Evolutionary conservation across 2,888 invertebrate genomes (phyloP).

Genomic region (Chymomyza procnemis): DNA sequence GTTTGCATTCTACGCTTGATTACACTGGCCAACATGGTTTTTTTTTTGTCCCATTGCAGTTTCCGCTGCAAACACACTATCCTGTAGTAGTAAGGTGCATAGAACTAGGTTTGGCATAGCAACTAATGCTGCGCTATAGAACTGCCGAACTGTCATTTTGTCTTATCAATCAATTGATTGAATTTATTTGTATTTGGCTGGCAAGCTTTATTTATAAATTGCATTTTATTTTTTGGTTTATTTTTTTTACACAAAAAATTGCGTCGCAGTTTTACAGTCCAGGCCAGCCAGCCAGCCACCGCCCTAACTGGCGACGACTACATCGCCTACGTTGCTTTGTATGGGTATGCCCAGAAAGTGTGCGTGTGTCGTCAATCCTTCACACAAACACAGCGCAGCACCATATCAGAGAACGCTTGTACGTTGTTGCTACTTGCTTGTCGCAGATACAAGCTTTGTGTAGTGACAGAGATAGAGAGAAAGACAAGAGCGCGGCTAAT

Average conservation of each 20-base stretch:
- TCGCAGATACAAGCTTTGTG: constrained; percentile 28
- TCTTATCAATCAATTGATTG: constrained; percentile 28
- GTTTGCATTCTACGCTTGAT: constrained; percentile 64
- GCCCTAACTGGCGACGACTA: constrained; percentile 63
- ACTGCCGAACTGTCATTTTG: not conserved
- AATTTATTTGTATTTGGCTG: not conserved
- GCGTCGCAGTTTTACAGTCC: constrained; percentile 59
- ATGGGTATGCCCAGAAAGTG: constrained; percentile 20
- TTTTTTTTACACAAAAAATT: constrained; percentile 41
- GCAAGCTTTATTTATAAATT: constrained; percentile 5
- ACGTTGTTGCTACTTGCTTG: not conserved
- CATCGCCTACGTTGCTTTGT: constrained; percentile 51
- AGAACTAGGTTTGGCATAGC: not conserved
- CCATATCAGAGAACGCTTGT: not conserved
- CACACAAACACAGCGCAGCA: not conserved
- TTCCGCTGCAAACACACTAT: constrained; percentile 38
- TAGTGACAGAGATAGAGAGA: not conserved
- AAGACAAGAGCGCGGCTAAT: not conserved
- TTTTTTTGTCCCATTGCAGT: constrained; percentile 23
- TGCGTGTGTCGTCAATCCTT: not conserved
- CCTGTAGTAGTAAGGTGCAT: constrained; percentile 36
- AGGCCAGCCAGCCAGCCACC: constrained; percentile 59
- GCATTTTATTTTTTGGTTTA: constrained; percentile 15
- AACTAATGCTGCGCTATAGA: not conserved
- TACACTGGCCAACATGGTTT: constrained; percentile 65